Conservation (phyloP, 2,113 vertebrate species). For the Myrmophylax atrothorax region DNA sequence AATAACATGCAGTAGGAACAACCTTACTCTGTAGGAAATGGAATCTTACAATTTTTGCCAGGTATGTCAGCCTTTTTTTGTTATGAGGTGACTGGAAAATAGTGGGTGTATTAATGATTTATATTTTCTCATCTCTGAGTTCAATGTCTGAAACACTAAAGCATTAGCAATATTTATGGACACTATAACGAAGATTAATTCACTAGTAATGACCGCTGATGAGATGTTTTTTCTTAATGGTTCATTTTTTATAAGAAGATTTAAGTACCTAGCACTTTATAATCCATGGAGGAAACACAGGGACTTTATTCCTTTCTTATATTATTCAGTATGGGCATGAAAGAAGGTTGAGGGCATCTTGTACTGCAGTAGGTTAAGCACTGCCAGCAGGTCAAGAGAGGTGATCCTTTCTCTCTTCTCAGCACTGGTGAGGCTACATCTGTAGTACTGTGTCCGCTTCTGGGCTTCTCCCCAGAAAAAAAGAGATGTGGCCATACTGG, state of each 20-base stretch:
- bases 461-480: background rate
- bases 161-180: slow-evolving; percentile 35
- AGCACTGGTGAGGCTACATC: background rate
- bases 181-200: slow-evolving; percentile 54
- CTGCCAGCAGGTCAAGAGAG: background rate
- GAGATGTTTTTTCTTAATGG: slow-evolving; percentile 7
- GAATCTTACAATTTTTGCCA: background rate
- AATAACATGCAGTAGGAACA: background rate
- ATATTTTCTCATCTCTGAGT: slow-evolving; percentile 25
- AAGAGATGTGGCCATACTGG: background rate
- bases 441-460: background rate
- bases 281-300: background rate
- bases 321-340: background rate
- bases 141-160: slow-evolving; percentile 16
- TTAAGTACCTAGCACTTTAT: background rate
- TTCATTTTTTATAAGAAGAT: slow-evolving; percentile 22
- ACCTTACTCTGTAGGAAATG: background rate
- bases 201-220: background rate
- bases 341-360: background rate
- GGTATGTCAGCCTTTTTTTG: background rate
- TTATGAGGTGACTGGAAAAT: background rate
- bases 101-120: background rate
- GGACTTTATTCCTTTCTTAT: background rate
- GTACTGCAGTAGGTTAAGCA: background rate
- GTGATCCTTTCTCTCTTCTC: background rate